These are phyloP conservation scores for Apoderus coryli DNA, from an alignment of 2,888 invertebrate species.

Conservation along the genomic window DNA sequence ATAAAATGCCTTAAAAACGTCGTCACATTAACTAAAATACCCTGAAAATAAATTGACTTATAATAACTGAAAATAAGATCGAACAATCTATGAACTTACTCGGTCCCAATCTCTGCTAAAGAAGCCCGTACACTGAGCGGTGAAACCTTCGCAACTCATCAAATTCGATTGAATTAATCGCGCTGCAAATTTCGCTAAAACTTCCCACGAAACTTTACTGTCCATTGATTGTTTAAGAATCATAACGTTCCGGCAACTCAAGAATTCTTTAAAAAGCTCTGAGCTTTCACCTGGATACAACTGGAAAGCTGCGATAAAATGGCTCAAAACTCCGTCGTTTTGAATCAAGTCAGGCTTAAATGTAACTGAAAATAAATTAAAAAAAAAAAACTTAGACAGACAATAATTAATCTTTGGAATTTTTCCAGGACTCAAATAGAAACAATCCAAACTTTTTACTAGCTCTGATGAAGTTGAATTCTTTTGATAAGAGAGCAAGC, in stretches of 20 bases:
- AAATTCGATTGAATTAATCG: constrained; percentile 39
- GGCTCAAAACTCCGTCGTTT: not conserved
- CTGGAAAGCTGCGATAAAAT: too few relatives aligned
- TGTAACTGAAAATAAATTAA: constrained; percentile 19
- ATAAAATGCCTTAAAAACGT: constrained; percentile 10
- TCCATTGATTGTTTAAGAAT: constrained; percentile 20
- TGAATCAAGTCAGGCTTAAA: constrained; percentile 10
- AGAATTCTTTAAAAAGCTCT: constrained; percentile 21
- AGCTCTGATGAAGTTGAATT: too few relatives aligned
- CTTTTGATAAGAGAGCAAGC: too few relatives aligned
- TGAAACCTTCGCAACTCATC: constrained; percentile 43
- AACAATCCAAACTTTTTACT: too few relatives aligned
- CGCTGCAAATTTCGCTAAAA: constrained; percentile 21
- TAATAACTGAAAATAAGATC: too few relatives aligned
- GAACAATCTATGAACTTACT: too few relatives aligned
- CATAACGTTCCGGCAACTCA: constrained; percentile 24
- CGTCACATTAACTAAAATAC: constrained; percentile 19
- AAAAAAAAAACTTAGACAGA: too few relatives aligned
- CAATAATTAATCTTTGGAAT: too few relatives aligned
- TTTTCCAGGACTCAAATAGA: too few relatives aligned
- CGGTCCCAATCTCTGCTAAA: constrained; percentile 49
- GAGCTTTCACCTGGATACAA: too few relatives aligned
- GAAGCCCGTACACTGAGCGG: constrained; percentile 50
- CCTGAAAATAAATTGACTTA: constrained; percentile 1
- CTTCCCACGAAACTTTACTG: constrained; percentile 19